Conservation (phyloP, 1,140 invertebrate species). For the Danaus melanippus region DNA sequence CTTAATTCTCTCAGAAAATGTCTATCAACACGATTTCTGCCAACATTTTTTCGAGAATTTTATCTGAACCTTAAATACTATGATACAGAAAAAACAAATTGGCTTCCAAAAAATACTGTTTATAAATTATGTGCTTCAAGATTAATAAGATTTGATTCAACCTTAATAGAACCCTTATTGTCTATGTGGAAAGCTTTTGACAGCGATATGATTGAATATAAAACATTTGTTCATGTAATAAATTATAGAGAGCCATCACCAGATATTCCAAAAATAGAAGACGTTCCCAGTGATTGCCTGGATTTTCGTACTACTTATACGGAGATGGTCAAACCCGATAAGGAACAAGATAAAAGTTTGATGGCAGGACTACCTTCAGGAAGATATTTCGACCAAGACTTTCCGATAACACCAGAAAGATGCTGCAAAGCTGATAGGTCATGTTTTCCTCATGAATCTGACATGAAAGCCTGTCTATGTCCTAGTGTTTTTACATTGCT, state of each 20-base stretch:
- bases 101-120: conserved; percentile 44
- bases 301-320: conserved; percentile 56
- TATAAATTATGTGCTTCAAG: conserved; percentile 45
- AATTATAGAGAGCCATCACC: conserved; percentile 52
- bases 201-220: conserved; percentile 48
- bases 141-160: conserved; percentile 50
- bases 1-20: conserved; percentile 59
- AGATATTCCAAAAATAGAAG: conserved; percentile 46
- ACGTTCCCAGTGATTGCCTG: conserved; percentile 41
- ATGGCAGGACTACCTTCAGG: conserved; percentile 55
- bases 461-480: conserved; percentile 44
- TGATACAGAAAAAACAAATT: conserved; percentile 52
- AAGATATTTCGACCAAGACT: conserved; percentile 56
- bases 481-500: conserved; percentile 51
- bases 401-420: conserved; percentile 44
- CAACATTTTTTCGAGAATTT: conserved; percentile 51
- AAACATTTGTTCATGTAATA: conserved; percentile 47
- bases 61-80: conserved; percentile 59
- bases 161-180: conserved; percentile 48
- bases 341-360: conserved; percentile 26
- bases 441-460: conserved; percentile 54
- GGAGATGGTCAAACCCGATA: conserved; percentile 50
- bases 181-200: conserved; percentile 52
- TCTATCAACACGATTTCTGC: conserved; percentile 48
- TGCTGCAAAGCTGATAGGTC: conserved; percentile 40